These are phyloP conservation scores for Drosophila fuyamai DNA, from an alignment of 1,140 invertebrate species.

Conservation along the genomic window DNA sequence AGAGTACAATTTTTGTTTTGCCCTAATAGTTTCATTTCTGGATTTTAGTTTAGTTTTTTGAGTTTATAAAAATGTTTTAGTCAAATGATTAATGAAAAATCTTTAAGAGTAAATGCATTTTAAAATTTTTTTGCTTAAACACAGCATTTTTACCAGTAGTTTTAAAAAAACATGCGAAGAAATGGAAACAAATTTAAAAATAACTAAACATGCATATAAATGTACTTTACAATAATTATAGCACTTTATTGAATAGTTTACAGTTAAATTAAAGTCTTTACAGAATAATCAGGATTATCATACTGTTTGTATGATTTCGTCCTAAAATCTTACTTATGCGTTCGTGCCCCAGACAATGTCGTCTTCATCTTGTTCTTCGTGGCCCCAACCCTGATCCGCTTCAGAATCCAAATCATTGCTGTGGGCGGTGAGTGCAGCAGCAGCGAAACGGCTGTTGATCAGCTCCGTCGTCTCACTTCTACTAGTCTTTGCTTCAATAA, in stretches of 20 bases:
- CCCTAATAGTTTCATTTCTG: too few species aligned
- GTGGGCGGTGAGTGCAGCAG: slow-evolving; percentile 13
- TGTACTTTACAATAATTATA: background rate
- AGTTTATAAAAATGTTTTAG: too few species aligned
- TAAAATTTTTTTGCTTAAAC: background rate
- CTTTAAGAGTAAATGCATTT: background rate
- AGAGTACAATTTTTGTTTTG: too few species aligned
- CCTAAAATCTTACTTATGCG: background rate
- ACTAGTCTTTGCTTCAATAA: slow-evolving; percentile 88
- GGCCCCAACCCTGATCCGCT: slow-evolving; percentile 63
- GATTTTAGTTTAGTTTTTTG: too few species aligned
- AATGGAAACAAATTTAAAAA: background rate
- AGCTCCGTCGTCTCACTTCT: slow-evolving; percentile 11
- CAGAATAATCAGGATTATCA: slow-evolving; percentile 6
- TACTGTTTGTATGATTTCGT: background rate
- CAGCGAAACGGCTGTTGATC: slow-evolving; percentile 66
- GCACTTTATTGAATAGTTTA: slow-evolving; percentile 35
- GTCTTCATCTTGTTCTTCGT: slow-evolving; percentile 66
- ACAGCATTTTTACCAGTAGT: background rate
- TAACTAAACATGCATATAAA: background rate
- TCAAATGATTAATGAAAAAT: too few species aligned
- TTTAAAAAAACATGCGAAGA: too few species aligned
- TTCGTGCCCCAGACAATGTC: slow-evolving; percentile 53
- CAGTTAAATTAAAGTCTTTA: background rate
- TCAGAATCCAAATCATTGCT: slow-evolving; percentile 25